A percentile compares a stretch with the other conserved stretches of the same genome.
phyloP scores from a whole-genome alignment of 2,113 vertebrate species.

The Zosterops borbonicus region DNA sequence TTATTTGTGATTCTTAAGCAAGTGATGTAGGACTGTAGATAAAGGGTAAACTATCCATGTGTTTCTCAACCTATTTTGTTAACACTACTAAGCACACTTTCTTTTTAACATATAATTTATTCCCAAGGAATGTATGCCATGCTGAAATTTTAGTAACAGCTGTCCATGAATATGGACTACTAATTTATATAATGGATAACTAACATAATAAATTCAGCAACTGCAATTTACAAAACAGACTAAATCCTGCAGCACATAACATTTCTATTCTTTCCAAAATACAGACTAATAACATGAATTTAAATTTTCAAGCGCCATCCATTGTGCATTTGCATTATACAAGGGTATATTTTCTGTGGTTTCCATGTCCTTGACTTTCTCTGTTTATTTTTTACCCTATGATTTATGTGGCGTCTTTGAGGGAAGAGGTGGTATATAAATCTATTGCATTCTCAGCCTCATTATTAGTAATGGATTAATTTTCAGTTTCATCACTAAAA shows the following conservation, averaged over 20 bases:
- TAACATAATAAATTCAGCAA: neutral
- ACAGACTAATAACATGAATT: neutral
- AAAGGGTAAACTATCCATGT: neutral
- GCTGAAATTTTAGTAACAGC: neutral
- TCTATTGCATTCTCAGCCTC: constrained; percentile 23
- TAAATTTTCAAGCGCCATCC: neutral
- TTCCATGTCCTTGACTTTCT: constrained; percentile 27
- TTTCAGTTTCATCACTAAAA: constrained; percentile 55
- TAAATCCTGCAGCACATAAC: neutral
- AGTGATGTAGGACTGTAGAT: rapidly evolving
- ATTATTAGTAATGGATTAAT: constrained; percentile 63
- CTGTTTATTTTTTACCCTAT: constrained; percentile 34
- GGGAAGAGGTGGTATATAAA: constrained; percentile 8
- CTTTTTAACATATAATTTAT: neutral
- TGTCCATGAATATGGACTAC: neutral
- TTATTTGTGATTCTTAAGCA: neutral
- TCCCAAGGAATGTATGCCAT: neutral
- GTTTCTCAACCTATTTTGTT: neutral
- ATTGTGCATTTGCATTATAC: neutral
- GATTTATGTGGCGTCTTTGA: neutral
- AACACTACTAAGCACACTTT: neutral
- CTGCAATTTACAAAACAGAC: neutral
- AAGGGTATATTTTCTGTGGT: neutral
- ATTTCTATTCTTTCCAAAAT: neutral
- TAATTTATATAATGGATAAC: constrained; percentile 16